Percentiles rank a stretch among this genome's conserved stretches.
These are phyloP conservation scores for Sebastes iracundus DNA, from an alignment of 2,797 vertebrate genomes.

Conservation along the genomic window DNA sequence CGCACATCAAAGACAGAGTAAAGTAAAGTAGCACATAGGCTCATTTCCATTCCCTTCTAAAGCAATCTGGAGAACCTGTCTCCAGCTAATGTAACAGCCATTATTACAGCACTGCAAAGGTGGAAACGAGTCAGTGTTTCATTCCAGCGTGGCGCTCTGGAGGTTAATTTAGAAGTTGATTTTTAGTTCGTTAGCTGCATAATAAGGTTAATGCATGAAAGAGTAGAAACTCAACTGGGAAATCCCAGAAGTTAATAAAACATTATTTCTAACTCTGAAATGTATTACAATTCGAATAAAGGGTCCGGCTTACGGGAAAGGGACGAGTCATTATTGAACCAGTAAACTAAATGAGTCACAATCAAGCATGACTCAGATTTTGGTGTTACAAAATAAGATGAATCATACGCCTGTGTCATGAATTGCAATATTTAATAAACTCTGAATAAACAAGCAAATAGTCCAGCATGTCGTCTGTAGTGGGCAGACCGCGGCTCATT, in stretches of 20 bases:
- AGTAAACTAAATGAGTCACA: slow-evolving; percentile 8
- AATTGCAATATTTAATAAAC: neutral
- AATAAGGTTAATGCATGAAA: slow-evolving; percentile 42
- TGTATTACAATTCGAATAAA: neutral
- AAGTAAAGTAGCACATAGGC: slow-evolving; percentile 59
- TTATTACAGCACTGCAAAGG: slow-evolving; percentile 48
- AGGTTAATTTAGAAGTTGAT: slow-evolving; percentile 40
- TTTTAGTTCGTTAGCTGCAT: slow-evolving; percentile 35
- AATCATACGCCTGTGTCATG: slow-evolving; percentile 1
- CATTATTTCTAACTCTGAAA: slow-evolving; percentile 23
- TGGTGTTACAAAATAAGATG: neutral
- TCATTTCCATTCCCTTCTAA: slow-evolving; percentile 66
- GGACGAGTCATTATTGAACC: neutral
- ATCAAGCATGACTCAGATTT: too few species aligned
- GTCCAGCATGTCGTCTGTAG: too few species aligned
- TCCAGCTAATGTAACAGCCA: slow-evolving; percentile 24
- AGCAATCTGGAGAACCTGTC: slow-evolving; percentile 55
- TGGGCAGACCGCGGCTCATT: too few species aligned
- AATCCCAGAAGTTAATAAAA: slow-evolving; percentile 37
- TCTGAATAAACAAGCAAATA: too few species aligned
- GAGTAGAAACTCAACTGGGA: slow-evolving; percentile 18
- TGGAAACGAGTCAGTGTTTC: slow-evolving; percentile 24
- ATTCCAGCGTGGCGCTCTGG: neutral
- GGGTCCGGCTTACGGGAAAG: neutral
- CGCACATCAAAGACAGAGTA: slow-evolving; percentile 67